Base-by-base conservation (phyloP, 2,888 invertebrate genomes). In the Stramonita haemastoma region DNA sequence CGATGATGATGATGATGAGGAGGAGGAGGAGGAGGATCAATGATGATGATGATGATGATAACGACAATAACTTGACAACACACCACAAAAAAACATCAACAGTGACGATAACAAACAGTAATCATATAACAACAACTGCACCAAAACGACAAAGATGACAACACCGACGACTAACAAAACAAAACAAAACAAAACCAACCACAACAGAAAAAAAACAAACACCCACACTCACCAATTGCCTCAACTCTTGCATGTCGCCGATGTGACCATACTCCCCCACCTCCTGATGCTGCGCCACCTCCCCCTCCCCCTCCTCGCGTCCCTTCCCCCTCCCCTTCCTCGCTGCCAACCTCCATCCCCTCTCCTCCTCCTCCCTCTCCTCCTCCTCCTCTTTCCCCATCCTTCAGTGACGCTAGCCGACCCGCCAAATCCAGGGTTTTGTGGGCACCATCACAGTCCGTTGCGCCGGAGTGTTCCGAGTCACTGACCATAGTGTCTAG, bases 221-320 rank as follows among this genome's bases (percentile, higher is more conserved):
- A 66, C 2, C 26, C 22, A 0, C 8, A 77, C 77, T 87, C 56
- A 87, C 87, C 87, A 87, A n/a, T 6, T 79, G 77, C 57, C 79
- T 46, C 29, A 87, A 79, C 87, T 87, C 36, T 17, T 87, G 79
- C 22, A 87, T 79, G 57, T 87, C 87, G 29, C 56, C 73, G 26
- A 87, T 57, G 73, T 57, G n/a, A 4, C 57, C 87, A 26, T 57
- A 79, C 15, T 87, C 87, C 29, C n/a, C 77, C 0, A 46, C 56
- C 29, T 77, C 87, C 87, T n/a, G 77, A 15, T 15, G 32, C 26
- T 46, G 15, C 46, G 8, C 11, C n/a, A 11, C n/a, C 57, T 11
- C 34, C 34, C 66, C 66, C 66, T 17, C 66, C 26, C 19, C 19
- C n/a, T 2, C n/a, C 19, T 13, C 86, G 34, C 29, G 17, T 29